Conservation (phyloP, 1,140 invertebrate genomes). For the Drosophila erecta region DNA sequence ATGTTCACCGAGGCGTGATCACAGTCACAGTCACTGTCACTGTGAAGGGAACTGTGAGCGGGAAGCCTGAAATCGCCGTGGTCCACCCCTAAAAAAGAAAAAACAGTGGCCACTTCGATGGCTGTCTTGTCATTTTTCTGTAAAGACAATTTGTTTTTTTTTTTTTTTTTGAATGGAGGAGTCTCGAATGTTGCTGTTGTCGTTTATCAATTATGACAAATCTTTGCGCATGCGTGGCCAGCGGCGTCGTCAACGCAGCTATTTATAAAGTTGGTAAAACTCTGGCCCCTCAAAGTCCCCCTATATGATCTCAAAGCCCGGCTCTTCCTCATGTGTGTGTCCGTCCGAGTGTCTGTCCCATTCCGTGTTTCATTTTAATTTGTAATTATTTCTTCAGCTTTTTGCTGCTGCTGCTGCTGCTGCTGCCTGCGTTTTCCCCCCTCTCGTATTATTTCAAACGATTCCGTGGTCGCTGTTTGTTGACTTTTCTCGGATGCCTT, state of each 20-base stretch:
- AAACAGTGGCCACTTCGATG: constrained; percentile 1
- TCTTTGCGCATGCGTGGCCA: constrained; percentile 84
- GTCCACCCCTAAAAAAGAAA: constrained; percentile 20
- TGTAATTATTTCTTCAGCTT: constrained; percentile 78
- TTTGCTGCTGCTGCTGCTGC: constrained; percentile 18
- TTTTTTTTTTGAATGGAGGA: constrained; percentile 45
- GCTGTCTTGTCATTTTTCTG: neutral
- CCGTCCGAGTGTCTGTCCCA: constrained; percentile 31
- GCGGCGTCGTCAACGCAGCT: constrained; percentile 62
- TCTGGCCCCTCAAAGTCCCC: neutral
- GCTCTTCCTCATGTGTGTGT: constrained; percentile 22
- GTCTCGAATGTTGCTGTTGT: constrained; percentile 49
- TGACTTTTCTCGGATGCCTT: constrained; percentile 39
- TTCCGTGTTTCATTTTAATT: constrained; percentile 82
- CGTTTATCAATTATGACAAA: constrained; percentile 84
- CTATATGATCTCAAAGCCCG: constrained; percentile 6
- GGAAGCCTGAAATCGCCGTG: constrained; percentile 6
- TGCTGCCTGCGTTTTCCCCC: constrained; percentile 27
- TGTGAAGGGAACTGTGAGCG: neutral
- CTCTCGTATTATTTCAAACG: constrained; percentile 64
- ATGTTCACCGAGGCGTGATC: constrained; percentile 56
- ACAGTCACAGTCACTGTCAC: constrained; percentile 38
- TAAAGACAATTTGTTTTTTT: neutral
- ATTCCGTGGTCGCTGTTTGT: constrained; percentile 36
- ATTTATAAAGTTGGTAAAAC: constrained; percentile 70